Base-by-base conservation (phyloP, 2,888 invertebrate species). In the Electrophaes corylata region DNA sequence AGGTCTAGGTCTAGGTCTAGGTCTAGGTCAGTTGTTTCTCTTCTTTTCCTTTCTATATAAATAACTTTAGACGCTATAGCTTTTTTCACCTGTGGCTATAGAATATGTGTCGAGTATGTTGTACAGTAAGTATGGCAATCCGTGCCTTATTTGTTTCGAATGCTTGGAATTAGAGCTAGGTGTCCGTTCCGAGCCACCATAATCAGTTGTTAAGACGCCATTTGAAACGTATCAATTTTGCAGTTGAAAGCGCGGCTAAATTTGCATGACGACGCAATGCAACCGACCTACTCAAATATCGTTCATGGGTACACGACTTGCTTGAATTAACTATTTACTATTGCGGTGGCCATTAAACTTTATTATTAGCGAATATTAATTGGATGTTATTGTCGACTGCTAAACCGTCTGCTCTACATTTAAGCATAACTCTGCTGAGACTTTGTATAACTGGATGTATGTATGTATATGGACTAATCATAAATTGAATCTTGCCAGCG, bases 191-290 rank as follows among this genome's bases (percentile, higher is more conserved):
- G 52, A 69, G 65, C 70, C 58, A 66, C 70, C 72, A 75, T 80
- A 70, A n/a, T 73, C 65, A 60, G 64, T 74, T 79, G 79, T 81
- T 79, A 79, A 78, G 78, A 72, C 69, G 73, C 71, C 67, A 74
- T 81, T 79, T 74, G 62, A 75, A 80, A 75, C 78, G 72, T 86
- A 84, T 85, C 81, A 86, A 84, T 84, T 62, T 86, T 84, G 79
- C 81, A 75, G 75, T 75, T 77, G 76, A 75, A 76, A 75, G 71
- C 76, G 75, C 73, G 62, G 72, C 77, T 84, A 81, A 83, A 85
- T 84, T 81, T 82, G 78, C 79, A 80, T 78, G 77, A 77, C 78
- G 75, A 74, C 74, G 78, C 74, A 74, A 70, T 81, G 72, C 73
- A 75, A 74, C 74, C 67, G 58, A 75, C 71, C 72, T 66, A 59